These are phyloP conservation scores for Apotomis capreana DNA, from an alignment of 2,888 invertebrate species.

Conservation along the genomic window DNA sequence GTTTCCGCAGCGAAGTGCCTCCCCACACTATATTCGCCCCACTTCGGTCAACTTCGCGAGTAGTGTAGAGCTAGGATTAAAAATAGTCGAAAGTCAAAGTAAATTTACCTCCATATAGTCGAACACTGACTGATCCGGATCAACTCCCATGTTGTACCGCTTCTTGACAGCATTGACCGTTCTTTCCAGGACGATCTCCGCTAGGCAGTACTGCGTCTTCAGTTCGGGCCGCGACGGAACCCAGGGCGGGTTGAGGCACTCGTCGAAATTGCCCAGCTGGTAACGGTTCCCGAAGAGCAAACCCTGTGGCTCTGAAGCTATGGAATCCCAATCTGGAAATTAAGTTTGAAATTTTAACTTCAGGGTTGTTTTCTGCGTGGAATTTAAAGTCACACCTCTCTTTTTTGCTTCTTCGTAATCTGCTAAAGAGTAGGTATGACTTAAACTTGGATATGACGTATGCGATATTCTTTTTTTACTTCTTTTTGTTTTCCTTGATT, in stretches of 20 bases:
- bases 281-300: slow-evolving; percentile 81
- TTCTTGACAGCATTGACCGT: slow-evolving; percentile 59
- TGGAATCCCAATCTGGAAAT: slow-evolving; percentile 84
- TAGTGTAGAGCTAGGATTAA: no score
- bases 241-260: slow-evolving; percentile 78
- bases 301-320: slow-evolving; percentile 82
- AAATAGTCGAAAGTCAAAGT: slow-evolving; percentile 15
- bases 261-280: slow-evolving; percentile 85
- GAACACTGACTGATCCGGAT: slow-evolving; percentile 73
- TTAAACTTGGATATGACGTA: no score
- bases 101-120: slow-evolving; percentile 72
- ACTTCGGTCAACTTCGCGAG: no score
- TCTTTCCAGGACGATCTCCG: slow-evolving; percentile 72
- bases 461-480: no score
- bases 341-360: neutral
- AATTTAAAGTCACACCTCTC: no score
- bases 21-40: no score
- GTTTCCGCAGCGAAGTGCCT: no score
- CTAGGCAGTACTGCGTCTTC: slow-evolving; percentile 76
- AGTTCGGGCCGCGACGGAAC: slow-evolving; percentile 59
- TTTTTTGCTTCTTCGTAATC: no score
- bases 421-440: no score
- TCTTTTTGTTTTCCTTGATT: no score
- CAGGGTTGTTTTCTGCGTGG: no score
- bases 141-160: slow-evolving; percentile 52